Evolutionary conservation across 2,797 vertebrate species (phyloP).

Genomic region (Acrossocheilus wenchowensis): DNA sequence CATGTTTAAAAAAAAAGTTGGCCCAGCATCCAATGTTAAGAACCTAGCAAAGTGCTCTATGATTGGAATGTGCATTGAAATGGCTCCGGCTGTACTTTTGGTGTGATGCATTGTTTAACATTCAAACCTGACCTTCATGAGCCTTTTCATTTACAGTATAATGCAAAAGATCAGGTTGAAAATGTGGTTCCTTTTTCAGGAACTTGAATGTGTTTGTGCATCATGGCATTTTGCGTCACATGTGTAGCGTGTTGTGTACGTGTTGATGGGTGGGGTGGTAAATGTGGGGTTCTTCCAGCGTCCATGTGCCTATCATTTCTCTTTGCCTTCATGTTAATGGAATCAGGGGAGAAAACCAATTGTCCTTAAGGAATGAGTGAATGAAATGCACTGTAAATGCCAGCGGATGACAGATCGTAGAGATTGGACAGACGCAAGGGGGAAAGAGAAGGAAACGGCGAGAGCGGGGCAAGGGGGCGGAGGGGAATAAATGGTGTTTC

Average conservation of each 20-base stretch:
- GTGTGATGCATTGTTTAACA: conserved; percentile 3
- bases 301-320: conserved; percentile 86
- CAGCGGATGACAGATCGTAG: conserved; percentile 84
- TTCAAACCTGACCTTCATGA: conserved; percentile 24
- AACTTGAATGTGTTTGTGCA: conserved; percentile 15
- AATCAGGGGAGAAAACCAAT: conserved; percentile 88
- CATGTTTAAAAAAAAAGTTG: conserved; percentile 9
- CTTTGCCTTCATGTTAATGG: conserved; percentile 88
- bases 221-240: conserved; percentile 22
- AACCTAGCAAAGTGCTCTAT: background rate
- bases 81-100: background rate
- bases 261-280: conserved; percentile 6
- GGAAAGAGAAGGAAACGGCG: conserved; percentile 71
- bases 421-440: conserved; percentile 62
- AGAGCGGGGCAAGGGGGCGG: conserved; percentile 58
- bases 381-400: conserved; percentile 92
- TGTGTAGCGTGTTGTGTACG: conserved; percentile 14
- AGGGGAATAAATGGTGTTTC: conserved; percentile 75
- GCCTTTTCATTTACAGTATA: conserved; percentile 12
- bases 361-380: conserved; percentile 91
- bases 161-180: conserved; percentile 32
- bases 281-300: conserved; percentile 71
- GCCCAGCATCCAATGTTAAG: background rate
- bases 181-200: conserved; percentile 32
- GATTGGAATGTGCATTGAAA: background rate